These are phyloP conservation scores for Pentamera pediparva DNA, from an alignment of 53 echinoderm and acorn worm species.

Conservation along the genomic window DNA sequence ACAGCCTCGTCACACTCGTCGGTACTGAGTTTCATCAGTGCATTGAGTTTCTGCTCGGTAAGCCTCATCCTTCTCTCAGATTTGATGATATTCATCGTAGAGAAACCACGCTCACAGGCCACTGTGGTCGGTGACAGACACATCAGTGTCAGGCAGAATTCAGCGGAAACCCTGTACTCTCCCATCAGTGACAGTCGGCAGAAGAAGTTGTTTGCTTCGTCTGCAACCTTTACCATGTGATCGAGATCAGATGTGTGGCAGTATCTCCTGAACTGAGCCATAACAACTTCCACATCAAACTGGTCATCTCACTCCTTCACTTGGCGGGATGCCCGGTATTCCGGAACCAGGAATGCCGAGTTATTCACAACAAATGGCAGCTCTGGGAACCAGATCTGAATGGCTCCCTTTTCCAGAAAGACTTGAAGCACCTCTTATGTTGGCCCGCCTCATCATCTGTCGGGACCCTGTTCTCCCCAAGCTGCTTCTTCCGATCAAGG, in stretches of 20 bases:
- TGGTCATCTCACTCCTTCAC: neutral
- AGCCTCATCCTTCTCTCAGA: constrained; percentile 11
- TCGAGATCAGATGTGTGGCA: constrained; percentile 2
- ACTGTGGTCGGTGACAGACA: constrained; percentile 8
- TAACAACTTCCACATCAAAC: neutral
- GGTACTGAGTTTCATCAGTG: neutral
- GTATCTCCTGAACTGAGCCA: constrained; percentile 1
- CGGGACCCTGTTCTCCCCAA: neutral
- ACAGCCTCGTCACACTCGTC: neutral
- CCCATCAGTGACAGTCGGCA: neutral
- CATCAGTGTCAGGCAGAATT: constrained; percentile 1
- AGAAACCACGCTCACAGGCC: neutral
- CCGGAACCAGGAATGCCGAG: constrained; percentile 1
- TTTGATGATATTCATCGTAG: neutral
- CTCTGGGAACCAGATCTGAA: neutral
- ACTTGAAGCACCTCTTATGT: neutral
- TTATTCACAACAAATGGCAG: neutral
- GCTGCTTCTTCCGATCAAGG: constrained; percentile 1
- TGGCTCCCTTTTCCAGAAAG: neutral
- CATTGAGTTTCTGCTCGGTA: neutral
- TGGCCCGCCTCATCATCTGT: constrained; percentile 5
- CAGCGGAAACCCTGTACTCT: neutral
- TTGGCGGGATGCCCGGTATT: constrained; percentile 8
- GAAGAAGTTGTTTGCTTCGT: constrained; percentile 4
- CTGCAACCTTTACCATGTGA: neutral